phyloP scores from a whole-genome alignment of 2,888 invertebrate genomes.

The Apocheima hispidaria region DNA sequence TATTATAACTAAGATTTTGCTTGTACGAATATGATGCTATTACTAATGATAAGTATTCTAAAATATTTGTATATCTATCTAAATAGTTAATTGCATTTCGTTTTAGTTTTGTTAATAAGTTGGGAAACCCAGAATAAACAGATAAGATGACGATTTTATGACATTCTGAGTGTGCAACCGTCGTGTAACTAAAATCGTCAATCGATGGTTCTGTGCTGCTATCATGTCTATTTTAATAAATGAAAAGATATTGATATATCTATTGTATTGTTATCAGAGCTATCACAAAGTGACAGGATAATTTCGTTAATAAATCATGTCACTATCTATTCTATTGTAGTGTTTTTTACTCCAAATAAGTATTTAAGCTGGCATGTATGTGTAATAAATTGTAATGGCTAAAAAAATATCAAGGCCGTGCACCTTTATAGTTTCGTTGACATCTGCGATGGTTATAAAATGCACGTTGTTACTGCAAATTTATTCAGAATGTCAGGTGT shows the following conservation, averaged over 20 bases:
- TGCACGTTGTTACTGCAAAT: slow-evolving; percentile 74
- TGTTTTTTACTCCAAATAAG: slow-evolving; percentile 3
- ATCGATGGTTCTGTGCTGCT: slow-evolving; percentile 11
- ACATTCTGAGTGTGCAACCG: too few relatives aligned
- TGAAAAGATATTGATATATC: slow-evolving; percentile 17
- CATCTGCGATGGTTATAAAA: slow-evolving; percentile 72
- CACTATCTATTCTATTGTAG: slow-evolving; percentile 16
- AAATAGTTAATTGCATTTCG: too few relatives aligned
- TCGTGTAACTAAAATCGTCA: too few relatives aligned
- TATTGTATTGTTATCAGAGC: slow-evolving; percentile 16
- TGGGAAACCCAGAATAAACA: too few relatives aligned
- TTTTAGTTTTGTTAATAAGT: too few relatives aligned
- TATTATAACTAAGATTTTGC: too few relatives aligned
- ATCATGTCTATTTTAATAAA: slow-evolving; percentile 17
- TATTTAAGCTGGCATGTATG: background rate
- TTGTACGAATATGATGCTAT: too few relatives aligned
- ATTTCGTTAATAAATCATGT: slow-evolving; percentile 27
- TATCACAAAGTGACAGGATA: slow-evolving; percentile 19
- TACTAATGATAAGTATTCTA: too few relatives aligned
- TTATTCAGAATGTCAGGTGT: slow-evolving; percentile 81
- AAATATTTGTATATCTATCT: too few relatives aligned
- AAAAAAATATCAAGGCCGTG: slow-evolving; percentile 17
- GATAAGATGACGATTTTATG: too few relatives aligned
- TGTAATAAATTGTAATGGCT: background rate
- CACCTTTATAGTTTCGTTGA: slow-evolving; percentile 66